phyloP scores from a whole-genome alignment of 2,888 invertebrate genomes.

The Heliconius ismenius region DNA sequence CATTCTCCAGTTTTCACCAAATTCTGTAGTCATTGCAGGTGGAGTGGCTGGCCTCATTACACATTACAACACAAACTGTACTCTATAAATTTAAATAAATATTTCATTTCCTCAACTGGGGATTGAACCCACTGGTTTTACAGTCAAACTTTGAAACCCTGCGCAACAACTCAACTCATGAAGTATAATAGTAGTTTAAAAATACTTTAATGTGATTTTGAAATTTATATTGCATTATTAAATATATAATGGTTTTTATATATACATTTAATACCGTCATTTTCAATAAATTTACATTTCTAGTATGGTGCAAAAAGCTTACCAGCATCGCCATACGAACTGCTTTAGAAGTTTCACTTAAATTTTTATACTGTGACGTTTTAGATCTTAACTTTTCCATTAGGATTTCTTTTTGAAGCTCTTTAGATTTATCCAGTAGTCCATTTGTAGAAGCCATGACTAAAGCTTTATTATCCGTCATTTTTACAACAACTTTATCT shows the following conservation, averaged over 20 bases:
- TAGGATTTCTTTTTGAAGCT: constrained; percentile 89
- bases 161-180: too few relatives aligned
- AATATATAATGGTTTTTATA: not conserved
- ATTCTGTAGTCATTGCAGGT: too few relatives aligned
- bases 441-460: constrained; percentile 64
- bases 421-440: constrained; percentile 73
- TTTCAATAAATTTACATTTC: not conserved
- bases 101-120: too few relatives aligned
- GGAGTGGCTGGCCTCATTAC: too few relatives aligned
- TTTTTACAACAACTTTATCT: constrained; percentile 47
- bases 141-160: too few relatives aligned
- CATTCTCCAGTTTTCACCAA: too few relatives aligned
- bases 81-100: too few relatives aligned
- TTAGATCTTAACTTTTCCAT: constrained; percentile 96
- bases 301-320: constrained; percentile 53
- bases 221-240: not conserved
- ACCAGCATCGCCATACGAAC: constrained; percentile 93
- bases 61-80: too few relatives aligned
- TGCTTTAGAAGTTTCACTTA: constrained; percentile 93
- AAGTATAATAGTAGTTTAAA: not conserved
- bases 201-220: not conserved
- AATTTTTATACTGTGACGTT: constrained; percentile 89
- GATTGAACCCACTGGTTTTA: too few relatives aligned
- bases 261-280: not conserved
- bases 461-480: constrained; percentile 67